Base-by-base conservation (phyloP, 2,113 vertebrate genomes). In the Garra rufa region DNA sequence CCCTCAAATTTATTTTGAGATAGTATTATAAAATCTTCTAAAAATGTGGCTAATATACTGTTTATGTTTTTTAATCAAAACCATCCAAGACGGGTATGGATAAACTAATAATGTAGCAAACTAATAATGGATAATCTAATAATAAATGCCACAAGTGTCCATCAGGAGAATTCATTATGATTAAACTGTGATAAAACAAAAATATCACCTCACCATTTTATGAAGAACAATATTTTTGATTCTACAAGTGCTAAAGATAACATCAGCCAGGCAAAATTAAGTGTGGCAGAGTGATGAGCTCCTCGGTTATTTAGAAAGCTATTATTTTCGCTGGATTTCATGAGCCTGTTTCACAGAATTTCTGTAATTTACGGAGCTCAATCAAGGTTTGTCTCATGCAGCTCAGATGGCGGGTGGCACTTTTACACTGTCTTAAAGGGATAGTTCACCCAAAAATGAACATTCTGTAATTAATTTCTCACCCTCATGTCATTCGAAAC, bases 41-140 rank as follows among this genome's bases (percentile, higher is more conserved):
- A 15, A 59, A 59, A 77, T 43, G 30, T 59, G 19, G 69, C 38
- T 41, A 26, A 59, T 41, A 24, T 15, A 41, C 26, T 30, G 30
- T 59, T 77, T 57, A 38, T 76, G 41, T 57, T n/a, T 52, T 76
- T 5, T 4, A 38, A 77, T 41, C 21, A 24, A 57, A 76, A 76
- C 19, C 48, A 65, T 21, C 30, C 65, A 38, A 21, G 30, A 38
- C 8, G 1, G 3, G 3, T 19, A 69, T 41, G 65, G 65, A 21
- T 67, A 67, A 67, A 38, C 17, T 55, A 21, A 70, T 44, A 50
- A 74, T 28, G 14, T 9, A 28, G 17, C 3, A 1, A 48, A 28
- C 24, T 48, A 48, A 74, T 48, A 74, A 48, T 0, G 1, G 3
- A 67, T 41, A 69, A n/a, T n/a, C 9, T 69, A 41, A 69, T 41